Percentiles rank a stretch among this genome's conserved stretches.
Conservation (phyloP, 1,140 invertebrate genomes). For the Thaumatotibia leucotreta region DNA sequence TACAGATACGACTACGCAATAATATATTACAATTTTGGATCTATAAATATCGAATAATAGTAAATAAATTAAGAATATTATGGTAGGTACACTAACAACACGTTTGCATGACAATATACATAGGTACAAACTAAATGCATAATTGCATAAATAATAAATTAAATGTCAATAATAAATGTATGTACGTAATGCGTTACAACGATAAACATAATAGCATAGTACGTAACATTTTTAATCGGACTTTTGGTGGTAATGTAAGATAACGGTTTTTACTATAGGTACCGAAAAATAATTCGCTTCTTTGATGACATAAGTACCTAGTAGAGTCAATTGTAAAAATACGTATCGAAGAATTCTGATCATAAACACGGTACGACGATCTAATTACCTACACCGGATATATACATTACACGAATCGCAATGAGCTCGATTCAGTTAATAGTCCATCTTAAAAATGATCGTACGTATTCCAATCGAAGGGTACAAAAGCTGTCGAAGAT, state of each 20-base stretch:
- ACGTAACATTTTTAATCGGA: neutral
- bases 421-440: neutral
- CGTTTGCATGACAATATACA: neutral
- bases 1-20: neutral
- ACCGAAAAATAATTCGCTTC: too few species aligned
- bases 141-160: neutral
- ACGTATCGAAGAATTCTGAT: too few species aligned
- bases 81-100: neutral
- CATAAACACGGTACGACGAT: neutral
- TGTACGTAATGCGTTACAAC: too few species aligned
- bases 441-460: neutral
- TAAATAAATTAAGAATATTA: neutral
- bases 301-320: too few species aligned
- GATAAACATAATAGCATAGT: neutral
- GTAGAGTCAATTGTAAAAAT: too few species aligned
- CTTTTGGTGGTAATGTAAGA: neutral
- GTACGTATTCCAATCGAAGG: neutral
- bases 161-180: neutral
- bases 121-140: neutral
- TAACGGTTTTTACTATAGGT: too few species aligned
- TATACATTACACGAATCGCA: too few species aligned
- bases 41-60: neutral
- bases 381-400: too few species aligned
- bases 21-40: neutral
- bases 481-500: slow-evolving; percentile 10